Evolutionary conservation across 2,113 vertebrate genomes (phyloP), one percentile per base, ranked within the genome.

Genomic region (Anguilla japonica): DNA sequence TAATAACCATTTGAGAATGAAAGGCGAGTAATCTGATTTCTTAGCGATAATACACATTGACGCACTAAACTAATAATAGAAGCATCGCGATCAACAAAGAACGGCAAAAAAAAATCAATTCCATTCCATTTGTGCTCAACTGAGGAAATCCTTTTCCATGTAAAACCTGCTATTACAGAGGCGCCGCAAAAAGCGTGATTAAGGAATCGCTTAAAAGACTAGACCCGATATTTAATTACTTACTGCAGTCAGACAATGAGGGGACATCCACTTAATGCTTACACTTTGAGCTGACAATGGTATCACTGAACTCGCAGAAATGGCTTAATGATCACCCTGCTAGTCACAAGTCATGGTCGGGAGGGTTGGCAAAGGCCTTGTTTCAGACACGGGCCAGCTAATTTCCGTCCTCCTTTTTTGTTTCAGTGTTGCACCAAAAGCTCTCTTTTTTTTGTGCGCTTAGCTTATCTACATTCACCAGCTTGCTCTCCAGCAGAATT

Each of bases 391-490:
- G 50, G 84, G 41, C 53, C 20, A 5, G 60, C 79, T 86, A 67
- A 34, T 84, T 87, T 39, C 60, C 26, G 20, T 53, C 26, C 26
- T 1, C 39, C 57, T 87, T 86, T 87, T 86, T 85, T 87, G 89
- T 90, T 87, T 88, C 84, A 71, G 46, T 22, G 18, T 5, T 79
- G 89, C 91, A 88, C 86, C 84, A 87, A 85, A 85, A 67, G 82
- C 40, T 2, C 50, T 53, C 71, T 46, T 53, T 53, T 46, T 46
- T 91, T 87, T 85, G 90, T 87, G 67, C 41, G 13, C 83, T 9
- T 18, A 34, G 57, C 8, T 94, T 94, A 94, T 94, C 94, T 7
- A 88, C 86, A 75, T 87, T 78, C 83, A 88, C 87, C 94, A 94
- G 93, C 88, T 84, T 82, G 50, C 85, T 87, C 85, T 89, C 86